Evolutionary conservation across 2,888 invertebrate species (phyloP), one percentile per base, ranked within the genome.

Genomic region (Noctua janthina): DNA sequence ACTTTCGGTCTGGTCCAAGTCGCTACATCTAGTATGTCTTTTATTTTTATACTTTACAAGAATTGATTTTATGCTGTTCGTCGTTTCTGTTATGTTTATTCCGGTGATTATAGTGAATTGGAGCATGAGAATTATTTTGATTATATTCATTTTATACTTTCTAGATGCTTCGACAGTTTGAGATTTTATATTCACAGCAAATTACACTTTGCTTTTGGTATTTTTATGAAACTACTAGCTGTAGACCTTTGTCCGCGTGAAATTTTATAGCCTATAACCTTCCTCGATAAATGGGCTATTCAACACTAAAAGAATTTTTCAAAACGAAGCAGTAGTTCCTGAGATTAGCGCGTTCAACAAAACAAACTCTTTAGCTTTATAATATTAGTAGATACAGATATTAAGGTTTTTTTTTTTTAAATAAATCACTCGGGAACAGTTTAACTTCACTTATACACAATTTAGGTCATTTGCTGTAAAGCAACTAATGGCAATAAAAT

Each of bases 1-100:
- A 68, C 82, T 85, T 20, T 90, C 89, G 0, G 92, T 43, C 72
- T 91, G 90, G 1, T 84, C 66, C 11, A 80, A 78, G 66, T 80
- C 84, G 0, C 83, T 73, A 74, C 91, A 92, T 84, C 94, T 91
- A 0, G 88, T 75, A 3, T 80, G 75, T 69, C 92, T 86, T n/a
- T 84, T 82, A 0, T 80, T 83, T 83, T 92, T 93, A 49, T 92
- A 92, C 51, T 90, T 88, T 1, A 85, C 88, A 51, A 93, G 81
- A 56, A 93, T 85, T 6, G 84, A 78, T 90, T 92, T 93, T 0
- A 93, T 89, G 90, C 92, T 92, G 13, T 89, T 74, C 17, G 92
- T 70, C 0, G 90, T 91, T 59, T 94, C 92, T 15, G 91, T 92
- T 59, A 93, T 83, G 74, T 93, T 89, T 49, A 84, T 76, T 5